phyloP scores from a whole-genome alignment of 2,113 vertebrate species.

The Indri indri region DNA sequence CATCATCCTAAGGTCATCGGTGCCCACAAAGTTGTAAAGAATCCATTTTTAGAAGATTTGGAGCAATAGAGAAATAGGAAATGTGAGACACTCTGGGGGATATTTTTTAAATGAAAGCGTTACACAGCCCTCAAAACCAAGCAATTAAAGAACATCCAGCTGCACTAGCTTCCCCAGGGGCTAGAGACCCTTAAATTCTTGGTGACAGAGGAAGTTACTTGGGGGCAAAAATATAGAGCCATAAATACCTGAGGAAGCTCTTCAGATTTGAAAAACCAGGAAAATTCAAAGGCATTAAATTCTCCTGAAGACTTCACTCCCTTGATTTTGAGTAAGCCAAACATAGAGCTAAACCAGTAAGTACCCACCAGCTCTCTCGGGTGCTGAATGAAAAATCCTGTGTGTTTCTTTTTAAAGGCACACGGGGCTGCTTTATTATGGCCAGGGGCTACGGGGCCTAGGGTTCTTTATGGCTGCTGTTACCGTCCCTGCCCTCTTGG shows the following conservation, averaged over 20 bases:
- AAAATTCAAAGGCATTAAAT: slow-evolving; percentile 4
- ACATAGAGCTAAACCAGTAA: not conserved
- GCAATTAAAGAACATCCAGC: slow-evolving; percentile 27
- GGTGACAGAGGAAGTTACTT: slow-evolving; percentile 25
- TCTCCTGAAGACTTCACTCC: not conserved
- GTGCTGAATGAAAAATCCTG: not conserved
- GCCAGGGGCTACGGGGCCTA: not conserved
- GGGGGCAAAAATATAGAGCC: not conserved
- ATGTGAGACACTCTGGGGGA: not conserved
- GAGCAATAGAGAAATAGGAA: not conserved
- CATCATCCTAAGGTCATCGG: not conserved
- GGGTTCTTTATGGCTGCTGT: not conserved
- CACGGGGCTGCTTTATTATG: not conserved
- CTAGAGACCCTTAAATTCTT: slow-evolving; percentile 29
- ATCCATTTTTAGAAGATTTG: slow-evolving; percentile 3
- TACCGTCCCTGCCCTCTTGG: not conserved
- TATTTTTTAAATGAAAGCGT: not conserved
- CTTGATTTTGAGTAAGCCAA: slow-evolving; percentile 21
- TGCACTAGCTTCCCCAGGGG: not conserved
- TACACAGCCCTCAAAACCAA: not conserved
- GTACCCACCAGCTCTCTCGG: not conserved
- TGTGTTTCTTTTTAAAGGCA: not conserved
- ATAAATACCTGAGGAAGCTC: slow-evolving; percentile 10
- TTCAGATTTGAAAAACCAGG: slow-evolving; percentile 34
- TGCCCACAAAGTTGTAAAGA: not conserved